Percentiles rank a stretch among this genome's conserved stretches.
Conservation (phyloP, 2,113 vertebrate genomes). For the Patagioenas fasciata region DNA sequence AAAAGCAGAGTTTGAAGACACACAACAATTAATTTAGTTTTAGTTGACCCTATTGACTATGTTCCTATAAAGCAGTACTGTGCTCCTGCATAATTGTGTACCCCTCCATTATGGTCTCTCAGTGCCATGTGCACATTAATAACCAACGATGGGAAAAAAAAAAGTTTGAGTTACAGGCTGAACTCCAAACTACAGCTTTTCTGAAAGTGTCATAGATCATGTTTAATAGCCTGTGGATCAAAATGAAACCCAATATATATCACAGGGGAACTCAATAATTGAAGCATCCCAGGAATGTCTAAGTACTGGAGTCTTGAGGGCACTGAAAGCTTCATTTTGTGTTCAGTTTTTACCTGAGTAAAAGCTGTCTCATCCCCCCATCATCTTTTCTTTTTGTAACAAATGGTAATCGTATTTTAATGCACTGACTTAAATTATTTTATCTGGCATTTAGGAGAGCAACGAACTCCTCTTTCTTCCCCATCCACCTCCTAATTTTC, state of each 20-base stretch:
- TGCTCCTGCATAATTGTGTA: not conserved
- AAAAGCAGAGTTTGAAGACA: not conserved
- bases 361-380: not conserved
- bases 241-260: conserved; percentile 46
- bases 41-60: not conserved
- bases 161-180: not conserved
- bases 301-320: not conserved
- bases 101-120: not conserved
- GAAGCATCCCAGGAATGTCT: conserved; percentile 38
- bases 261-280: conserved; percentile 49
- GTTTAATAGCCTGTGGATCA: conserved; percentile 47
- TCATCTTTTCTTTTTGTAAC: not conserved
- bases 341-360: not conserved
- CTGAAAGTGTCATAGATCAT: conserved; percentile 48
- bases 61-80: not conserved
- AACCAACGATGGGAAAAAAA: not conserved
- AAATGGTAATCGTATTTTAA: not conserved
- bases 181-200: not conserved
- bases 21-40: conserved; percentile 9
- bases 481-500: not conserved
- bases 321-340: not conserved
- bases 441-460: not conserved
- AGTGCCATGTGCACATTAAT: not conserved
- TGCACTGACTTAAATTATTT: not conserved
- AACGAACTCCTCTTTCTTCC: not conserved